Evolutionary conservation across 2,888 invertebrate species (phyloP), one percentile per base, ranked within the genome.

Genomic region (Dynastes tityus): DNA sequence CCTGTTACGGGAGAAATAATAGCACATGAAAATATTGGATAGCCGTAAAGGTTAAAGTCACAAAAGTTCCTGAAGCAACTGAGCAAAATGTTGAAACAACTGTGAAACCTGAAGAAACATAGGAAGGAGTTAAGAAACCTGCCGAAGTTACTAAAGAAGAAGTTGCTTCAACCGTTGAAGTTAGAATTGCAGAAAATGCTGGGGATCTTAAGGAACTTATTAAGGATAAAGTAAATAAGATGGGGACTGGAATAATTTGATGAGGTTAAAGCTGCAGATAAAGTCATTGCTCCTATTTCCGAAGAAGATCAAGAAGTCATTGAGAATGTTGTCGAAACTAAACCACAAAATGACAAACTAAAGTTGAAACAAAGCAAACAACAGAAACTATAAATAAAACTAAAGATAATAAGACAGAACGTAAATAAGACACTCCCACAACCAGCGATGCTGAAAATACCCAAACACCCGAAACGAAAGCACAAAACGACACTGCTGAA

Each of bases 301-400:
- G 65, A 74, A 5, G 65, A 74, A 51, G 27, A 11, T 27, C 2
- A 64, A 75, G 3, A 63, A 45, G 27, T 71, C 29, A 73, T 79
- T 49, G 45, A 53, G 5, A 61, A 55, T 27, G 27, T 76, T 37
- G 78, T 79, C 32, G 45, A 53, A 16, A 51, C 5, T 51, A 51
- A 9, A 51, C 84, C 85, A 79, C 40, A n/a, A n/a, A 22, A n/a
- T 13, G 67, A 27, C 5, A 63, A n/a, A 51, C 80, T 37, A 37
- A 16, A 65, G n/a, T 11, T 37, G 84, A 84, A 79, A 63, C 79
- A 80, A 71, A 81, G 80, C 73, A 73, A 68, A 45, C 11, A 37
- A 16, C 80, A 45, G 83, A 82, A 64, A 77, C 80, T 40, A 82
- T 81, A 76, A 40, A 63, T 11, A 16, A 29, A 8, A 6, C 2